Evolutionary conservation across 2,113 vertebrate species (phyloP), one percentile per base, ranked within the genome.

Genomic region (Corynorhinus townsendii): DNA sequence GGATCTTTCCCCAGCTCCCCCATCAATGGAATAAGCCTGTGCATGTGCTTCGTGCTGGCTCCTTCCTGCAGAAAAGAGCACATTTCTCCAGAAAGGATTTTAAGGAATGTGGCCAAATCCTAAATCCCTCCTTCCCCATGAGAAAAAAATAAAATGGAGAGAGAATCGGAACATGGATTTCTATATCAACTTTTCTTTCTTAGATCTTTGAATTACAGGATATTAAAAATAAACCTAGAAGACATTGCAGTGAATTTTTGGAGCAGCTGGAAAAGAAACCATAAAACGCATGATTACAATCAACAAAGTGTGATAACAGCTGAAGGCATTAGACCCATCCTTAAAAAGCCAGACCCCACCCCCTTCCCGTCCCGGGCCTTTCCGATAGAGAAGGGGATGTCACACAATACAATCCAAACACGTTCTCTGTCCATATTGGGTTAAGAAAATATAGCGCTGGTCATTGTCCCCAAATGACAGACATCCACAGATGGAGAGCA

Each of bases 211-310:
- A 98, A 97, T 97, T 97, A 93, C 90, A 5, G 1, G 83, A 94
- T 96, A 97, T 94, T 97, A 97, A 98, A 98, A 97, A 82, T 89
- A 96, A 89, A 95, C 95, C 93, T 93, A 97, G 95, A 97, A 97
- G 93, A 72, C 82, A 94, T 14, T 76, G 69, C 59, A 69, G 28
- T 92, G 62, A 97, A 93, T 98, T 98, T 95, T 93, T 45, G 95
- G 95, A 26, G 15, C 90, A 93, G 97, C 96, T 98, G 98, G 89
- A 96, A 97, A 97, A 97, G 80, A 94, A 96, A 82, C 86, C 93
- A 59, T 95, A 97, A 97, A 98, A 71, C 6, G 77, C 52, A 49
- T 69, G 94, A 96, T 97, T 24, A 3, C 73, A 97, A 96, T 92
- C 92, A 87, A 92, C 95, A 90, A 95, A 96, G 88, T 96, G 92